Evolutionary conservation across 2,797 vertebrate genomes (phyloP).

Genomic region (Argyrosomus regius): DNA sequence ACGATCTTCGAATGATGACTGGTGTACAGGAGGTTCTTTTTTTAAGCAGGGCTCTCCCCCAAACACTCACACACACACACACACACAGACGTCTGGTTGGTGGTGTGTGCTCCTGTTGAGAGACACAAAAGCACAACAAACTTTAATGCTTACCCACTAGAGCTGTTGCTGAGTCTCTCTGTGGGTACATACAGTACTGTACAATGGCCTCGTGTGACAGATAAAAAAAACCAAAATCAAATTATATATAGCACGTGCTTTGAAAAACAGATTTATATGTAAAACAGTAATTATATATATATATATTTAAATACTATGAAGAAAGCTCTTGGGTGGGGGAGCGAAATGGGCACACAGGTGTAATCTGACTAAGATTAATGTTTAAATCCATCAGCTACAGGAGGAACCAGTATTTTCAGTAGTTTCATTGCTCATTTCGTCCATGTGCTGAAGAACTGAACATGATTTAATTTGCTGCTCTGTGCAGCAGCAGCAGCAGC

Average conservation of each 20-base stretch:
- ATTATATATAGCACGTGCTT: too few relatives aligned
- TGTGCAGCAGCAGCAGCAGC: background rate
- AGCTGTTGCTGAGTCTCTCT: background rate
- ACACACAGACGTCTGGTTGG: slow-evolving; percentile 25
- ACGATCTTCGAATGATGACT: slow-evolving; percentile 74
- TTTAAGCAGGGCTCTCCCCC: slow-evolving; percentile 57
- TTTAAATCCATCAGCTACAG: slow-evolving; percentile 20
- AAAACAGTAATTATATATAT: background rate
- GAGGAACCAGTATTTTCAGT: slow-evolving; percentile 20
- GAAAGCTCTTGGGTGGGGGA: background rate
- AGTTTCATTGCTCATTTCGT: slow-evolving; percentile 29
- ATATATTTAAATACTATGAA: background rate
- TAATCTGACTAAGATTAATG: slow-evolving; percentile 20
- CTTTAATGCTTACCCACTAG: slow-evolving; percentile 13
- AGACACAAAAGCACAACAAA: slow-evolving; percentile 46
- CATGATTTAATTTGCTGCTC: slow-evolving; percentile 32
- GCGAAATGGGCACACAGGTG: slow-evolving; percentile 4
- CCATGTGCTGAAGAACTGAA: slow-evolving; percentile 18
- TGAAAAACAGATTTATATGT: background rate
- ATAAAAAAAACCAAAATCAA: background rate
- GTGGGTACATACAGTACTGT: background rate
- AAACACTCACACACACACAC: slow-evolving; percentile 32
- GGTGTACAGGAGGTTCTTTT: slow-evolving; percentile 52
- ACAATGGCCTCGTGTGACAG: background rate
- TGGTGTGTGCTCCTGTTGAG: slow-evolving; percentile 62